phyloP scores from a whole-genome alignment of 2,113 vertebrate genomes.

The Oryzias melastigma region DNA sequence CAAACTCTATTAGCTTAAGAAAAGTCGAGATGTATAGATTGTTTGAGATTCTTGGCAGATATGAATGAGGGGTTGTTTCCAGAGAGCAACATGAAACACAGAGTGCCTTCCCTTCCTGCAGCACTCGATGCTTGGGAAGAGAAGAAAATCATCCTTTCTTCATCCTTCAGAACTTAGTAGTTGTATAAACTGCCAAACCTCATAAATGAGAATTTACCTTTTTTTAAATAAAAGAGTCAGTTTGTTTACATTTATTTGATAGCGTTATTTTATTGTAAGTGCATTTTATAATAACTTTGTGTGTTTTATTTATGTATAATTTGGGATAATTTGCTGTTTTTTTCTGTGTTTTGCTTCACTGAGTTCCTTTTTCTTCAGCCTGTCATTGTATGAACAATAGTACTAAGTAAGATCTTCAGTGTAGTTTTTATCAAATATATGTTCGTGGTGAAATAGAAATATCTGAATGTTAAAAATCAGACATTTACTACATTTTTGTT shows the following conservation, averaged over 20 bases:
- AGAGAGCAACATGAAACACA: constrained; percentile 10
- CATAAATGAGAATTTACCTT: not conserved
- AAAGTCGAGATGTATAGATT: no score
- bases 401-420: constrained; percentile 32
- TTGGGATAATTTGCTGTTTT: no score
- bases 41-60: no score
- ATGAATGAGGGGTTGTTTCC: not conserved
- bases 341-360: no score
- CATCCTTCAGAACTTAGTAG: not conserved
- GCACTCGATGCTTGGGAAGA: constrained; percentile 30
- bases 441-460: constrained; percentile 31
- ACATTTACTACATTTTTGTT: constrained; percentile 24
- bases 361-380: no score
- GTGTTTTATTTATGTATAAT: constrained; percentile 17
- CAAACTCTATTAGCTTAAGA: no score
- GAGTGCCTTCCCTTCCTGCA: constrained; percentile 63
- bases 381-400: no score
- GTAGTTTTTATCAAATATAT: constrained; percentile 32
- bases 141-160: not conserved
- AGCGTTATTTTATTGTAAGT: constrained; percentile 27
- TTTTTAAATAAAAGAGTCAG: no score
- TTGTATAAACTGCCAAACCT: constrained; percentile 57
- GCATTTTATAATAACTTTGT: constrained; percentile 43
- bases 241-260: constrained; percentile 1
- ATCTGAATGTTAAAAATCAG: constrained; percentile 6